phyloP scores from a whole-genome alignment of 2,797 vertebrate species.

The Chloroceryle inda region DNA sequence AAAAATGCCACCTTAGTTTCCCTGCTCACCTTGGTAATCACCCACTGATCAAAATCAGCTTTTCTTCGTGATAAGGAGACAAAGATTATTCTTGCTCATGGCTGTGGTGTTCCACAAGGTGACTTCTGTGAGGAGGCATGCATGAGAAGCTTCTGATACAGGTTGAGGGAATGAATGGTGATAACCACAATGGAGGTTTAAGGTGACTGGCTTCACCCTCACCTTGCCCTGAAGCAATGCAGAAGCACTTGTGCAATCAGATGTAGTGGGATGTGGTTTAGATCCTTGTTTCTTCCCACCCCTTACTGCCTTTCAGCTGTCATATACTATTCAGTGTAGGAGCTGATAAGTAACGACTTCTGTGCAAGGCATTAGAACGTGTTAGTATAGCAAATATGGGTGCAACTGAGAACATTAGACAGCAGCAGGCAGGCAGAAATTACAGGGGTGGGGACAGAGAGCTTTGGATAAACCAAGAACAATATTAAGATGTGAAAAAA shows the following conservation, averaged over 20 bases:
- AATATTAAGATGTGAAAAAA: background rate
- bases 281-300: conserved; percentile 17
- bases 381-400: conserved; percentile 18
- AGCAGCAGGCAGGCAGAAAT: conserved; percentile 44
- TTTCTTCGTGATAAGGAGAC: background rate
- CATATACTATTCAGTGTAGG: background rate
- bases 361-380: background rate
- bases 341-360: background rate
- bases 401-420: background rate
- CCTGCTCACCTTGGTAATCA: background rate
- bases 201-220: background rate
- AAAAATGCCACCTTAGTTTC: background rate
- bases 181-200: background rate
- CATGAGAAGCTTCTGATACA: fast-evolving
- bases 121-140: background rate
- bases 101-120: background rate
- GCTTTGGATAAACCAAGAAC: background rate
- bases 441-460: conserved; percentile 10
- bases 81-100: background rate
- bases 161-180: background rate
- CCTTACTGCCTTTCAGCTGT: conserved; percentile 46
- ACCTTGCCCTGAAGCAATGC: background rate
- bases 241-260: conserved; percentile 27
- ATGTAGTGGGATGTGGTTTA: background rate
- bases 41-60: background rate